phyloP scores from a whole-genome alignment of 2,113 vertebrate species.

The Oncorhynchus kisutch region DNA sequence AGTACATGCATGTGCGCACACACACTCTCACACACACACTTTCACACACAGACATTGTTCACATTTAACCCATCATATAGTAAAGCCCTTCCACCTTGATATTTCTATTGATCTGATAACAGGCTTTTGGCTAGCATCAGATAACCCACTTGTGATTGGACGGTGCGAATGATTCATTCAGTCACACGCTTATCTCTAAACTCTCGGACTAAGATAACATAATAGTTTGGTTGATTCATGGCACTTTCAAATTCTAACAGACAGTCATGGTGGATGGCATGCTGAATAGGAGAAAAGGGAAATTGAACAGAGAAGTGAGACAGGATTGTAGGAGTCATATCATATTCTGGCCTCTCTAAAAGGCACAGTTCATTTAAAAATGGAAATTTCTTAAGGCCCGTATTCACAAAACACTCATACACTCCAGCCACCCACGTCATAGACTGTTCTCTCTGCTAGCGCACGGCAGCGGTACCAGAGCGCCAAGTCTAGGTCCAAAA shows the following conservation, averaged over 20 bases:
- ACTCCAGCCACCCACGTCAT: too few relatives aligned
- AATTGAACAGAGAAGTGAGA: background rate
- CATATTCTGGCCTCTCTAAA: background rate
- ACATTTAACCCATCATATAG: background rate
- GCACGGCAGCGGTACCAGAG: too few relatives aligned
- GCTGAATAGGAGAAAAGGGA: background rate
- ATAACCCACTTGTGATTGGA: conserved; percentile 2
- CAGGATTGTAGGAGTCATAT: background rate
- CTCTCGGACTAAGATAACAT: background rate
- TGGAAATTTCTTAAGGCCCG: too few relatives aligned
- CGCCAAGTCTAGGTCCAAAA: too few relatives aligned
- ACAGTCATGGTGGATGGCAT: background rate
- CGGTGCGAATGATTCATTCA: conserved; percentile 8
- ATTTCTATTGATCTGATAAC: conserved; percentile 15
- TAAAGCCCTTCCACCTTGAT: background rate
- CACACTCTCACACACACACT: background rate
- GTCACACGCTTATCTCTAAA: background rate
- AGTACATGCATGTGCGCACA: background rate
- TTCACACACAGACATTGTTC: background rate
- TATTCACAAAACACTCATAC: too few relatives aligned
- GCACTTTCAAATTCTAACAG: background rate
- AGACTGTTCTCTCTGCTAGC: too few relatives aligned
- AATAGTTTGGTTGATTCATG: background rate
- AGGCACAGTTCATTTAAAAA: too few relatives aligned
- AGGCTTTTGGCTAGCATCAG: conserved; percentile 15